These are phyloP conservation scores for Rhea pennata DNA, from an alignment of 2,113 vertebrate genomes.

Conservation along the genomic window DNA sequence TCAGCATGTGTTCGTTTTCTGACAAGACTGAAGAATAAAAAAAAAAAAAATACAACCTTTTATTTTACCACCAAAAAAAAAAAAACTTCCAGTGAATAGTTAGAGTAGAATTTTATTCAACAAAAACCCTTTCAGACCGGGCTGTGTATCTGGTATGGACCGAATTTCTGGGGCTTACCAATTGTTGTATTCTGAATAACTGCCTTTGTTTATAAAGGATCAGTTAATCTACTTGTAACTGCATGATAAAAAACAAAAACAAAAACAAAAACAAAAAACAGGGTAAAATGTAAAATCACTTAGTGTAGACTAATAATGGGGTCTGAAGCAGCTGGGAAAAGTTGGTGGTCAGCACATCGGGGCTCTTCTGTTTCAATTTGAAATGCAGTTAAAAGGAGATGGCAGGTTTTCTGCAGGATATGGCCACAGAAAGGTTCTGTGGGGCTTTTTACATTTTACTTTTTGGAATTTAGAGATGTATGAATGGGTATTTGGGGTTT, in stretches of 20 bases:
- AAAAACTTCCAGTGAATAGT: background rate
- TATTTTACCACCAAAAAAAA: background rate
- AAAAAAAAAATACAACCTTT: background rate
- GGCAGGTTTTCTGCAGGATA: background rate
- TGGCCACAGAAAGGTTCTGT: background rate
- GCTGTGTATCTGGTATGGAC: background rate
- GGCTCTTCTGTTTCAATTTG: background rate
- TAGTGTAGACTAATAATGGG: background rate
- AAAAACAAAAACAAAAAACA: background rate
- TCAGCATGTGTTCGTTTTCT: background rate
- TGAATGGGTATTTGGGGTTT: background rate
- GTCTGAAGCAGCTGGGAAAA: conserved; percentile 6
- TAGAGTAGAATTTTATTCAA: background rate
- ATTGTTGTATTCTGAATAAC: background rate
- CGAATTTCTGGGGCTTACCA: background rate
- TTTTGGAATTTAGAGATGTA: background rate
- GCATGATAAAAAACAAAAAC: background rate
- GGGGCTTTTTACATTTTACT: background rate
- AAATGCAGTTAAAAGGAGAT: background rate
- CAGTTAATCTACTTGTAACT: background rate
- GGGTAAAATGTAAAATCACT: background rate
- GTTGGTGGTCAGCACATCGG: background rate
- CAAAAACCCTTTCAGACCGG: background rate
- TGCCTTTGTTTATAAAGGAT: background rate
- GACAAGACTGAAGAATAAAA: background rate